Percentiles rank a stretch among this genome's conserved stretches.
phyloP scores from a whole-genome alignment of 2,888 invertebrate genomes.

The Pterostichus niger region DNA sequence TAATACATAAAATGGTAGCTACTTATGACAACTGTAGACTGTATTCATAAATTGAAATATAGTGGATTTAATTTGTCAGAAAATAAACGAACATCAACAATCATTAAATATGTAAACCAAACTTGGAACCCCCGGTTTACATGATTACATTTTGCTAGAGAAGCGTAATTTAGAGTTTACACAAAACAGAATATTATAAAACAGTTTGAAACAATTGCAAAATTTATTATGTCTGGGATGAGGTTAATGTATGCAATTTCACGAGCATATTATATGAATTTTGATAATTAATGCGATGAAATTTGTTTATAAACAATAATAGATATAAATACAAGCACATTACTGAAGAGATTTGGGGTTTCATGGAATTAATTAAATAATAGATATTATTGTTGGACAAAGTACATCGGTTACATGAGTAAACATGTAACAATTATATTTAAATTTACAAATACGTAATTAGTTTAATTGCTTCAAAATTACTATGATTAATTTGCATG shows the following conservation, averaged over 20 bases:
- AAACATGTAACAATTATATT: neutral
- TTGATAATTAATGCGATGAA: conserved; percentile 28
- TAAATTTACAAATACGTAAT: conserved; percentile 5
- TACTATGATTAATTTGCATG: too few species aligned
- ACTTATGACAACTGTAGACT: too few species aligned
- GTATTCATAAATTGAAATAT: too few species aligned
- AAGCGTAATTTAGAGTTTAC: neutral
- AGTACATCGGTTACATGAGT: neutral
- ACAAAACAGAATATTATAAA: neutral
- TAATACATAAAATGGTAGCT: too few species aligned
- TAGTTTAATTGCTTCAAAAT: neutral
- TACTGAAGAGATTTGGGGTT: conserved; percentile 24
- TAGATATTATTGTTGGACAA: conserved; percentile 3
- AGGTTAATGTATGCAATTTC: conserved; percentile 11
- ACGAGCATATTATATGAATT: conserved; percentile 14
- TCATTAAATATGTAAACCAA: too few species aligned
- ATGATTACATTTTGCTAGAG: neutral
- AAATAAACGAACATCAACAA: too few species aligned
- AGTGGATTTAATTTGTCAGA: too few species aligned
- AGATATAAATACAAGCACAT: neutral
- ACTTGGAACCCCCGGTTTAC: too few species aligned
- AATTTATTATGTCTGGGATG: neutral
- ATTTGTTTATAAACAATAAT: conserved; percentile 37
- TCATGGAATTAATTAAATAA: conserved; percentile 22
- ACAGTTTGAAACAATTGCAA: neutral